Conservation (phyloP, 1,140 invertebrate species). For the Pachypeltis micranthus region DNA sequence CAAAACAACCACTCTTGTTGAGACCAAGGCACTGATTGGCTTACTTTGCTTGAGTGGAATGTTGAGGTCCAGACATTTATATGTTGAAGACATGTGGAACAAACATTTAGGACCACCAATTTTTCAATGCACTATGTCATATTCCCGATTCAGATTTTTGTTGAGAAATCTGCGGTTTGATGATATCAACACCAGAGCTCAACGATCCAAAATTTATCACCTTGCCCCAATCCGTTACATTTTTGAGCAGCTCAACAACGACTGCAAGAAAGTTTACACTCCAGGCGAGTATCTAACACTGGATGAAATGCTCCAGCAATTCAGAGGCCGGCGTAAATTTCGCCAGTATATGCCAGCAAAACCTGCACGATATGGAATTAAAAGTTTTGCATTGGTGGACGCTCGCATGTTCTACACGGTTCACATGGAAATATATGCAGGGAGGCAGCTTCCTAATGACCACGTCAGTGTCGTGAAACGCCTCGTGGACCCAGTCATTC, state of each 20-base stretch:
- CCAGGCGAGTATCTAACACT: constrained; percentile 31
- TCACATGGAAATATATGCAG: constrained; percentile 32
- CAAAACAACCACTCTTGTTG: too few relatives aligned
- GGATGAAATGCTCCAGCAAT: constrained; percentile 35
- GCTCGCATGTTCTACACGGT: constrained; percentile 26
- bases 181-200: constrained; percentile 25
- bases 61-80: too few relatives aligned
- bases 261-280: constrained; percentile 32
- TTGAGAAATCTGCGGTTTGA: constrained; percentile 30
- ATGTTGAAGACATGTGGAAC: too few relatives aligned
- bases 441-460: constrained; percentile 31
- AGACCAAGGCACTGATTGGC: too few relatives aligned
- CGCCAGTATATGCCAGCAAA: constrained; percentile 35
- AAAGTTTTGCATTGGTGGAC: constrained; percentile 27
- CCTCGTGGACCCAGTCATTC: constrained; percentile 23
- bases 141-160: constrained; percentile 29
- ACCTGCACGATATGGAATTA: constrained; percentile 33
- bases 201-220: constrained; percentile 27
- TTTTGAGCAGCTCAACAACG: constrained; percentile 32
- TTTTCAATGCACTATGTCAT: too few relatives aligned
- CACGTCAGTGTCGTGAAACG: constrained; percentile 26
- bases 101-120: too few relatives aligned
- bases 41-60: too few relatives aligned
- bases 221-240: constrained; percentile 32
- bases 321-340: constrained; percentile 35